Evolutionary conservation across 1,140 invertebrate genomes (phyloP), one percentile per base, ranked within the genome.

Genomic region (Drusus annulatus): DNA sequence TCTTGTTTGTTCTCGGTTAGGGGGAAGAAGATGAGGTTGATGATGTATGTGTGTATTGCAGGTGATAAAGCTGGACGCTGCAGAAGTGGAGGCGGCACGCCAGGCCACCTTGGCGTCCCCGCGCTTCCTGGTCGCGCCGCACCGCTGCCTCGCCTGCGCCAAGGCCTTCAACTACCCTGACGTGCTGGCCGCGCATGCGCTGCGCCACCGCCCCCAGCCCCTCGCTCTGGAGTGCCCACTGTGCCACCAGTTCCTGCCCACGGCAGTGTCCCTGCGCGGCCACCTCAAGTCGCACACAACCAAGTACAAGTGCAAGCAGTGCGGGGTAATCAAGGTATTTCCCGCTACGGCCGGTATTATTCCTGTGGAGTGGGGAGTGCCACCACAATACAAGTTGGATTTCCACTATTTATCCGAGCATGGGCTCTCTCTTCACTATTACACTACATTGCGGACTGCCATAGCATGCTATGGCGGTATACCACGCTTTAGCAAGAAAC

Each of bases 141-240:
- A 85, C 80, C 88, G 88, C 73, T 90, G 89, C 76, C 84, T 86
- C n/a, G 81, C 84, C 6, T 90, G 89, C 45, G 87, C 87, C 1
- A 87, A 87, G 82, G 87, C 86, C 0, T 90, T 89, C 79, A 90
- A 89, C 74, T 89, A 88, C 58, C 86, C 88, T 25, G 88, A 90
- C 68, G 89, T 90, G 0, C 78, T 89, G 17, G 76, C 82, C 6
- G 85, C 71, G 2, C 89, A 90, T 73, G 23, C 60, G 0, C 15
- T 63, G 13, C 60, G 15, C 7, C 23, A 21, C n/a, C 15, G 19
- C 16, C 65, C 16, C 16, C 17, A 6, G 7, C n/a, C 28, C 62
- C 86, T 87, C 7, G 75, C 80, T 0, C 82, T 87, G 8, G 79
- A 85, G 71, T 90, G 89, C 68, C 86, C 87, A 0, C 76, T 90